These are phyloP conservation scores for Hofmannophila pseudospretella DNA, from an alignment of 2,888 invertebrate species.

Conservation along the genomic window DNA sequence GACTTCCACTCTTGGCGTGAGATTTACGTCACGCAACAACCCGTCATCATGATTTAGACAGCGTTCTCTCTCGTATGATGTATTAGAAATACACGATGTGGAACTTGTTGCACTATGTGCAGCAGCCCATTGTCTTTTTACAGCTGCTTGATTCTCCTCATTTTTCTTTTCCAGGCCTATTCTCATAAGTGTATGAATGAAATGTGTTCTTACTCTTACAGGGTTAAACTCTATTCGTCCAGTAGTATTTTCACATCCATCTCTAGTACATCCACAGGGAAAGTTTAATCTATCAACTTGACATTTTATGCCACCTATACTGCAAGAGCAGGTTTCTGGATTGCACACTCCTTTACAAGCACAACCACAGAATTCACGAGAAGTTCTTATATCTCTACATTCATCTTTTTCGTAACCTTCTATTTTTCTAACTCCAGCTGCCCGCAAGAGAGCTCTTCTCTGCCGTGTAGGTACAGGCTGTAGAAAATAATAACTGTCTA, in stretches of 20 bases:
- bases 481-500: constrained; percentile 92
- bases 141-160: constrained; percentile 74
- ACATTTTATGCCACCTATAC: constrained; percentile 96
- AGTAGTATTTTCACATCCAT: constrained; percentile 93
- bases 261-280: constrained; percentile 97
- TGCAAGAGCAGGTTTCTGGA: constrained; percentile 96
- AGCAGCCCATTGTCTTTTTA: constrained; percentile 69
- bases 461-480: constrained; percentile 96
- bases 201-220: constrained; percentile 95
- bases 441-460: constrained; percentile 89
- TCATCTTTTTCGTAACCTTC: constrained; percentile 96
- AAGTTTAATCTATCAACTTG: constrained; percentile 97
- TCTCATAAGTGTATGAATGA: constrained; percentile 97
- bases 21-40: constrained; percentile 72
- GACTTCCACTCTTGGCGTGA: constrained; percentile 77
- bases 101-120: constrained; percentile 40
- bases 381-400: constrained; percentile 93
- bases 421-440: constrained; percentile 96
- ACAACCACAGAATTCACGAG: constrained; percentile 96
- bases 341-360: constrained; percentile 95
- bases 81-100: constrained; percentile 48
- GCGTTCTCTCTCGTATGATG: constrained; percentile 55
- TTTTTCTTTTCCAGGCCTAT: constrained; percentile 92
- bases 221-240: constrained; percentile 98
- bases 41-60: constrained; percentile 56